Evolutionary conservation across 2,113 vertebrate species (phyloP).

Genomic region (Cebidichthys violaceus): DNA sequence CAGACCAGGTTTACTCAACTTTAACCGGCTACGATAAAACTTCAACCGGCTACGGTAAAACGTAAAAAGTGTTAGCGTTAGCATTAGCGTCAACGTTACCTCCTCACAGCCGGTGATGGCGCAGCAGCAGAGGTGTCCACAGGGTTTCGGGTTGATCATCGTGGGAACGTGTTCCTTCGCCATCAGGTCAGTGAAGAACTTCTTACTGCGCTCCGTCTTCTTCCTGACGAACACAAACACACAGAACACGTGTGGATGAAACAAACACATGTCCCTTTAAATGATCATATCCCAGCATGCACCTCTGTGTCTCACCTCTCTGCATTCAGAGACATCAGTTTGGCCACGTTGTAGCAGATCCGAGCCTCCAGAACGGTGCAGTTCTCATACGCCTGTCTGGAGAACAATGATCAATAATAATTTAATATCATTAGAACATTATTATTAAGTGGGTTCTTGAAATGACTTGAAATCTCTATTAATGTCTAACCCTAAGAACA

Average conservation of each 20-base stretch:
- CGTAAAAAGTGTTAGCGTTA: too few species aligned
- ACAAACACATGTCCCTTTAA: not conserved
- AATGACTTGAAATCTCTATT: too few species aligned
- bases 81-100: constrained; percentile 64
- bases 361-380: constrained; percentile 94
- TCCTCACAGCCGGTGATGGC: constrained; percentile 94
- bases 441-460: too few species aligned
- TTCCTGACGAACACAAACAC: constrained; percentile 83
- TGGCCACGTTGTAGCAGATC: constrained; percentile 95
- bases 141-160: constrained; percentile 99
- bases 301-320: constrained; percentile 55
- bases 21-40: too few species aligned
- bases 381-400: constrained; percentile 92
- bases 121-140: constrained; percentile 97
- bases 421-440: too few species aligned
- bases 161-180: constrained; percentile 91
- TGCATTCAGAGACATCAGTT: constrained; percentile 93
- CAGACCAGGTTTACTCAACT: too few species aligned
- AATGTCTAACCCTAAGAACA: too few species aligned
- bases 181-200: constrained; percentile 95
- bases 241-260: not conserved
- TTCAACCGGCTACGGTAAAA: too few species aligned
- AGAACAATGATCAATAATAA: not conserved
- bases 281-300: constrained; percentile 32
- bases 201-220: constrained; percentile 94